phyloP scores from a whole-genome alignment of 2,797 vertebrate species.

The Dendrocincla fuliginosa region DNA sequence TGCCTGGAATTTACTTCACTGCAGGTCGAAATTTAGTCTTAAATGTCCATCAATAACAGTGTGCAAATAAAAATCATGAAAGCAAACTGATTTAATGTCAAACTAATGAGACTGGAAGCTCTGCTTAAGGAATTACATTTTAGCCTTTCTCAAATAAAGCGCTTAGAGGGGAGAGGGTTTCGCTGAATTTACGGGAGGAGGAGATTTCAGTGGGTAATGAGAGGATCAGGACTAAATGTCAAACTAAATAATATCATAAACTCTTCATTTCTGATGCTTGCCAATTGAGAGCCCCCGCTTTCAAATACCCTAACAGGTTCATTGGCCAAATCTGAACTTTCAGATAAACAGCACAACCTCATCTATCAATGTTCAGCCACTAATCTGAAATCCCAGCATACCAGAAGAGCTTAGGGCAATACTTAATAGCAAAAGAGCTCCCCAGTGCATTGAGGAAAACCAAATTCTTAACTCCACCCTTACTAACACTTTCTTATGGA shows the following conservation, averaged over 20 bases:
- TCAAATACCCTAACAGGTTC: not conserved
- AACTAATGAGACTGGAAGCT: constrained; percentile 11
- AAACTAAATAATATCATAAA: constrained; percentile 4
- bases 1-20: not conserved
- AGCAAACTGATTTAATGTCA: constrained; percentile 25
- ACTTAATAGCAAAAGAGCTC: not conserved
- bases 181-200: not conserved
- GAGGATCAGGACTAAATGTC: constrained; percentile 26
- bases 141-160: constrained; percentile 20
- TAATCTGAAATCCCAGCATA: not conserved
- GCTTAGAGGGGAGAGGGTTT: not conserved
- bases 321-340: not conserved
- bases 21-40: constrained; percentile 12
- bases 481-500: not conserved
- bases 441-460: not conserved
- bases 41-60: not conserved
- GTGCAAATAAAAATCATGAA: constrained; percentile 27
- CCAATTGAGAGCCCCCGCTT: not conserved
- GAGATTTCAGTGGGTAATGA: constrained; percentile 14
- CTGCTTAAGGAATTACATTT: constrained; percentile 24
- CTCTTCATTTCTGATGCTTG: not conserved
- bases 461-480: not conserved
- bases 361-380: not conserved
- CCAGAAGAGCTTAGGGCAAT: not conserved
- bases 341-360: not conserved